phyloP scores from a whole-genome alignment of 2,888 invertebrate genomes.

The Polia nebulosa region DNA sequence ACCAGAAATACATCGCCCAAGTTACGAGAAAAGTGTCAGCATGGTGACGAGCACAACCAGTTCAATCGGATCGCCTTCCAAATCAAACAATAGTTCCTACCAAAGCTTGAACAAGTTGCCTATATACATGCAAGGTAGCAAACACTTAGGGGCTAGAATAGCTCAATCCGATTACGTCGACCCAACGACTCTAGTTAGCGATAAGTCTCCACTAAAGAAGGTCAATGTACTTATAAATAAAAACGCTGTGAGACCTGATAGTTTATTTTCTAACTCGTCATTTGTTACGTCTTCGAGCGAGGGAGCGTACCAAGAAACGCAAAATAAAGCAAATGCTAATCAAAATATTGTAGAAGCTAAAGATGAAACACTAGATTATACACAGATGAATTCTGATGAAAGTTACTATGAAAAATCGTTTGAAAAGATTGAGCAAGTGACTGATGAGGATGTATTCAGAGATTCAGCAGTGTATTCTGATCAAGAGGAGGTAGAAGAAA shows the following conservation, averaged over 20 bases:
- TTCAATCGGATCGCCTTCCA: conserved; percentile 79
- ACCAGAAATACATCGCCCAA: conserved; percentile 72
- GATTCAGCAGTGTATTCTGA: conserved; percentile 97
- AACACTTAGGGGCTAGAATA: conserved; percentile 96
- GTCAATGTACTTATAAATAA: conserved; percentile 92
- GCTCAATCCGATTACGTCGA: conserved; percentile 97
- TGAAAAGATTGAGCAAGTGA: conserved; percentile 94
- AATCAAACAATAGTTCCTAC: conserved; percentile 83
- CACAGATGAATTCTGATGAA: conserved; percentile 88
- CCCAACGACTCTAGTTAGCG: conserved; percentile 92
- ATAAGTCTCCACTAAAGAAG: conserved; percentile 87
- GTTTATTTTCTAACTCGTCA: conserved; percentile 91
- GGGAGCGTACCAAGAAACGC: conserved; percentile 83
- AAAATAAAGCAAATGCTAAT: conserved; percentile 67
- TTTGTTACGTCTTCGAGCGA: conserved; percentile 91
- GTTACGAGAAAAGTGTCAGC: conserved; percentile 84
- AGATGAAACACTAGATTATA: conserved; percentile 59
- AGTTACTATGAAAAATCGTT: conserved; percentile 95
- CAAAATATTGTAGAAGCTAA: conserved; percentile 62
- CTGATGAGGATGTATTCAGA: conserved; percentile 93
- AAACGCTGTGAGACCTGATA: conserved; percentile 90
- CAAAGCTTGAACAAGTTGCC: conserved; percentile 88
- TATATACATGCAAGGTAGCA: conserved; percentile 95
- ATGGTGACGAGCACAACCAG: conserved; percentile 79
- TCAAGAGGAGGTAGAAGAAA: conserved; percentile 90